A percentile compares a stretch with the other conserved stretches of the same genome.
These are phyloP conservation scores for Megaceryle alcyon DNA, from an alignment of 2,797 vertebrate genomes.

Conservation along the genomic window DNA sequence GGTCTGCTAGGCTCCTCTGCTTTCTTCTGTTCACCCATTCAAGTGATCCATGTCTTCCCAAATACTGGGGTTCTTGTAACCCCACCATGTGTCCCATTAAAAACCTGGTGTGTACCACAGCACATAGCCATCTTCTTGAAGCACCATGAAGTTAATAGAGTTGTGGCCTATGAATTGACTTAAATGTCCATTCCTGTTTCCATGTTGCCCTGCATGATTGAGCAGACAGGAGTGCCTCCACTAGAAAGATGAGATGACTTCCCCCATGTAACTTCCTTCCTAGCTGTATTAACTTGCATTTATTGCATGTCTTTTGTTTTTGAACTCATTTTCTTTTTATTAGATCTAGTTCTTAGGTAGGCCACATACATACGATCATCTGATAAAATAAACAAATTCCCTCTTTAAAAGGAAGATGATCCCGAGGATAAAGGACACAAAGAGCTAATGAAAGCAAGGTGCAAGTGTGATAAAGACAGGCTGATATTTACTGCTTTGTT, in stretches of 20 bases:
- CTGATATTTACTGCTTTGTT: background rate
- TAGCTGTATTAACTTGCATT: background rate
- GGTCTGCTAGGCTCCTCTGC: background rate
- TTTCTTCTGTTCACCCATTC: background rate
- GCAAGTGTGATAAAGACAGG: background rate
- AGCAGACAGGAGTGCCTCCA: background rate
- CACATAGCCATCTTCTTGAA: background rate
- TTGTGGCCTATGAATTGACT: background rate
- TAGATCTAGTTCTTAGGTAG: background rate
- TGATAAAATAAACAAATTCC: background rate
- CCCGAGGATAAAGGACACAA: background rate
- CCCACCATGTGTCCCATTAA: rapidly evolving
- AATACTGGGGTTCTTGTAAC: background rate
- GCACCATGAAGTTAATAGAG: background rate
- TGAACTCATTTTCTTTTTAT: background rate
- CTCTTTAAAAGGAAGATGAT: background rate
- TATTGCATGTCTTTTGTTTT: background rate
- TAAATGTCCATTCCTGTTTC: background rate
- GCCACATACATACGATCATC: background rate
- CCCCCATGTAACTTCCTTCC: background rate
- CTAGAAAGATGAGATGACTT: background rate
- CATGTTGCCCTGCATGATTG: background rate
- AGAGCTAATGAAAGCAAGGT: background rate
- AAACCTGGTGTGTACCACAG: background rate
- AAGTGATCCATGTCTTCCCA: background rate